phyloP scores from a whole-genome alignment of 2,113 vertebrate species.

The Calypte anna region DNA sequence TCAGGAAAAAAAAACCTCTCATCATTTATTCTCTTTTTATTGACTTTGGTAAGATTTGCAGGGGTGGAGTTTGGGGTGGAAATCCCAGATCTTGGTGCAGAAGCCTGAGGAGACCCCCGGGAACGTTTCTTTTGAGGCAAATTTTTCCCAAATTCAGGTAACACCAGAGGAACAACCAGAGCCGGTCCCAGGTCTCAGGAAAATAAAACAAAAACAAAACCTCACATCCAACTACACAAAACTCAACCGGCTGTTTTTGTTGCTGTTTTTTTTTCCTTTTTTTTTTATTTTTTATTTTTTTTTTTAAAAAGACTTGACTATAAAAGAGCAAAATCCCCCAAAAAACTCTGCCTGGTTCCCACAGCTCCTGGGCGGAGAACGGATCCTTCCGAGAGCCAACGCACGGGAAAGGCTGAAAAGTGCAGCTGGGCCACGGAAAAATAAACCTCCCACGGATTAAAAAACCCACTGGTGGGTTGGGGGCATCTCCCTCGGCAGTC shows the following conservation, averaged over 20 bases:
- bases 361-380: not conserved
- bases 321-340: not conserved
- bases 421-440: not conserved
- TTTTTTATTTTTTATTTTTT: not conserved
- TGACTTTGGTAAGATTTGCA: slow-evolving; percentile 13
- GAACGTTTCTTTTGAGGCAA: not conserved
- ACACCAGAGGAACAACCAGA: not conserved
- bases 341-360: not conserved
- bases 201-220: not conserved
- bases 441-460: not conserved
- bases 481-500: too few species aligned
- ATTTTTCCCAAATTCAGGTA: not conserved
- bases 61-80: not conserved
- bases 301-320: not conserved
- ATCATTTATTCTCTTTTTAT: not conserved
- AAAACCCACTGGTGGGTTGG: not conserved
- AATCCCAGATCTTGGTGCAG: not conserved
- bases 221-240: not conserved
- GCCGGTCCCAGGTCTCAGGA: too few species aligned
- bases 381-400: not conserved
- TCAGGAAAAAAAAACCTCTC: not conserved
- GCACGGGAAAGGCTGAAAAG: too few species aligned
- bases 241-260: not conserved
- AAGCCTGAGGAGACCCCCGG: not conserved
- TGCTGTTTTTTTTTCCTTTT: not conserved